Conservation (phyloP, 2,113 vertebrate species). For the Theristicus caerulescens region DNA sequence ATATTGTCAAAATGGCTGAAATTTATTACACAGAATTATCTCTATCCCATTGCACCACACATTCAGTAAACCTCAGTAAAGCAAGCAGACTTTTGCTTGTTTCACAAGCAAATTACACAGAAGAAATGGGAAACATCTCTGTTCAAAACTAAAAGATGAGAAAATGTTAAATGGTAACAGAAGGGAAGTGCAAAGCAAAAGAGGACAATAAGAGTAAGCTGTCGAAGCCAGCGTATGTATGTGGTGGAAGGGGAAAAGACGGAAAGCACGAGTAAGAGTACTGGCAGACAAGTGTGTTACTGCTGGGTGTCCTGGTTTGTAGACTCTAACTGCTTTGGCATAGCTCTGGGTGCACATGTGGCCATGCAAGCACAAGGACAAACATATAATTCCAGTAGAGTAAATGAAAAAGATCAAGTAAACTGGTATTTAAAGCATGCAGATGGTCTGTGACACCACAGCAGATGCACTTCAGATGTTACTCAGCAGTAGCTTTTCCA, state of each 20-base stretch:
- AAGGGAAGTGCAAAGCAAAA: neutral
- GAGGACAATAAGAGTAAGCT: neutral
- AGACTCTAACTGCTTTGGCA: neutral
- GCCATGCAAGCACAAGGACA: neutral
- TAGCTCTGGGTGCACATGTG: neutral
- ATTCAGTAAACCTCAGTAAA: neutral
- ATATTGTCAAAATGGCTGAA: neutral
- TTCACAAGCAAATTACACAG: neutral
- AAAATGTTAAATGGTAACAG: neutral
- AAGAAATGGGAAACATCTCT: neutral
- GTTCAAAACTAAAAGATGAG: neutral
- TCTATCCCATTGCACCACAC: neutral
- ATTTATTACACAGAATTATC: neutral
- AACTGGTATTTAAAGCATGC: neutral
- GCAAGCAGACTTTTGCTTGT: neutral
- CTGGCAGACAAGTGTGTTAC: neutral
- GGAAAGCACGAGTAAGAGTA: neutral
- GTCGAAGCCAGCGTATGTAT: neutral
- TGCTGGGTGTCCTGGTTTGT: neutral
- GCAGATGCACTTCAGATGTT: constrained; percentile 1
- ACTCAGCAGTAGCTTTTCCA: neutral
- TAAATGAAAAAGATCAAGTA: neutral
- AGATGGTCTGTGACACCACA: neutral
- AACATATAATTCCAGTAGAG: neutral
- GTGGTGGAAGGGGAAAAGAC: neutral